phyloP scores from a whole-genome alignment of 2,797 vertebrate species.

The Aphelocoma californica region DNA sequence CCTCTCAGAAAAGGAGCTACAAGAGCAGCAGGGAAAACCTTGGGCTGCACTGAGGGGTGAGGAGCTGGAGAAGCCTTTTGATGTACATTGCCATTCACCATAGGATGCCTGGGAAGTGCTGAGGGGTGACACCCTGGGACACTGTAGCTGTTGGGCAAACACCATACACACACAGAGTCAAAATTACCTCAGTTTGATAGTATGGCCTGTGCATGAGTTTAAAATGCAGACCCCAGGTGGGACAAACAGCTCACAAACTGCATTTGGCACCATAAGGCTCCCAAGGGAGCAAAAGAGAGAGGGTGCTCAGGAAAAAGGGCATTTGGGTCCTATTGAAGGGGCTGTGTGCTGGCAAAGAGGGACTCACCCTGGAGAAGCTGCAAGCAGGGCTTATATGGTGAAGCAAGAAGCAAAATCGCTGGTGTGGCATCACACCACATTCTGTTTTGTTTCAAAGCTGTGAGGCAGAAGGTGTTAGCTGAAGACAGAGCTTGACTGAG shows the following conservation, averaged over 20 bases:
- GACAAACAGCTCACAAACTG: accelerated
- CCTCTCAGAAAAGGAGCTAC: neutral
- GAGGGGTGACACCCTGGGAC: neutral
- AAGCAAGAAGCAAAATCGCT: neutral
- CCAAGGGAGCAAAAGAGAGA: neutral
- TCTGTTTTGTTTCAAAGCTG: neutral
- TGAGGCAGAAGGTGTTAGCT: neutral
- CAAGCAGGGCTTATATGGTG: neutral
- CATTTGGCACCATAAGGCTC: neutral
- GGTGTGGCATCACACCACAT: accelerated
- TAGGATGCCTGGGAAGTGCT: neutral
- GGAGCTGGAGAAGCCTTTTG: neutral
- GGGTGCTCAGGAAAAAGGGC: neutral
- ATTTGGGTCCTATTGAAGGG: neutral
- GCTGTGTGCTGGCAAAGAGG: neutral
- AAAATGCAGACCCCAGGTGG: neutral
- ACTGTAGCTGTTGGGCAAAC: neutral
- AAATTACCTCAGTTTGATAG: neutral
- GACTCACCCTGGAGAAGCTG: neutral
- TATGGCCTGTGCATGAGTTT: neutral
- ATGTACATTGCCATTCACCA: accelerated
- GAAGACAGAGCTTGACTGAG: accelerated
- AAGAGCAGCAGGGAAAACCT: neutral
- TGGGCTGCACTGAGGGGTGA: accelerated
- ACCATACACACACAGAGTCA: neutral